Evolutionary conservation across 2,113 vertebrate species (phyloP), one percentile per base, ranked within the genome.

Genomic region (Syrmaticus mikado): DNA sequence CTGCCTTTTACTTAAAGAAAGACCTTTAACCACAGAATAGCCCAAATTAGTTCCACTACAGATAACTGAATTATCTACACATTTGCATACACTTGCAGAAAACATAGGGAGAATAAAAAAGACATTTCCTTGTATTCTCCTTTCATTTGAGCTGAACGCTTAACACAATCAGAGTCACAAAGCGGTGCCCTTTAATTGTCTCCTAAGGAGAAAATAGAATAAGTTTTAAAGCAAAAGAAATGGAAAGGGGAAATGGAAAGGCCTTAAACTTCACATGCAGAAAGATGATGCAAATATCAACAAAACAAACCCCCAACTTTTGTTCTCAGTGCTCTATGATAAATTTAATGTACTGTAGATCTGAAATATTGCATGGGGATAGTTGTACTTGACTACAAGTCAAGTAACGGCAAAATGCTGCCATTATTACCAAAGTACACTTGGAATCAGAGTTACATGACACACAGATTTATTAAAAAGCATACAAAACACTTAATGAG

Each of bases 201-300:
- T 89, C 78, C 88, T 53, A 48, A 88, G 82, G 79, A 95, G 58
- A 68, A 32, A 46, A 60, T 24, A 89, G 86, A 90, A 94, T 80
- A 94, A 92, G 89, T 96, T 94, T 62, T 96, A 92, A 92, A 71
- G 73, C 87, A 43, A 66, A 64, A 92, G 93, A 83, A 79, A 61
- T 19, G 55, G 36, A 19, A 66, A 61, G 58, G 15, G 52, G 61
- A 32, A 85, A 91, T 10, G 8, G 46, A 61, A 92, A 89, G 12
- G 46, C 58, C 30, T 45, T 87, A 36, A 65, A 1, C 3, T 62
- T 80, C 45, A 89, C 87, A 67, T 9, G 45, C 17, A 81, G 41
- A 82, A 27, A 62, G 10, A 17, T 48, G 11, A 32, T 89, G 50
- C 32, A 92, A 89, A 67, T 67, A 73, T 50, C 62, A 76, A 57